A percentile compares a stretch with the other conserved stretches of the same genome.
Evolutionary conservation across 2,113 vertebrate genomes (phyloP).

Genomic region (Chlorodrepanis virens): DNA sequence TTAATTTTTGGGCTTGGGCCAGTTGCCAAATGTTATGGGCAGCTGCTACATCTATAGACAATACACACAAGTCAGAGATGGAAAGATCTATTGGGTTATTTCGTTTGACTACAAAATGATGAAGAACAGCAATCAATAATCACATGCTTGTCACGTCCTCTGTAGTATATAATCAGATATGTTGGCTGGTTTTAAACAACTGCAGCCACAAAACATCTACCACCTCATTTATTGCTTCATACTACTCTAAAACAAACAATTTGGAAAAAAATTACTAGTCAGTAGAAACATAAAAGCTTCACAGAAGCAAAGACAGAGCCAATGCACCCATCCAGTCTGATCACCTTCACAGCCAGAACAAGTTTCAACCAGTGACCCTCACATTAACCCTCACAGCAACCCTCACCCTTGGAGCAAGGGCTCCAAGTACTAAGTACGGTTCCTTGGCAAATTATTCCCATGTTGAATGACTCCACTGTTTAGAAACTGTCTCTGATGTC

Average conservation of each 20-base stretch:
- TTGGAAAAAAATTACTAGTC: not conserved
- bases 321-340: not conserved
- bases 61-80: not conserved
- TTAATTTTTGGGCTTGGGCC: slow-evolving; percentile 11
- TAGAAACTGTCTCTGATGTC: not conserved
- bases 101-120: not conserved
- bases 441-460: not conserved
- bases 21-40: not conserved
- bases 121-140: slow-evolving; percentile 34
- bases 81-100: slow-evolving; percentile 37
- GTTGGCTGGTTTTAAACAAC: not conserved
- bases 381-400: not conserved
- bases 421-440: not conserved
- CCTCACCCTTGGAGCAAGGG: too few species aligned
- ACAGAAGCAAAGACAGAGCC: not conserved
- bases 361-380: not conserved
- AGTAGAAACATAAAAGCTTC: not conserved
- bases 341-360: not conserved
- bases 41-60: not conserved
- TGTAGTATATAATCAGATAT: not conserved
- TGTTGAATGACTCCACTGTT: not conserved
- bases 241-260: not conserved
- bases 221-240: not conserved
- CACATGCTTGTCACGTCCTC: not conserved
- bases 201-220: slow-evolving; percentile 2